Conservation (phyloP, 2,888 invertebrate genomes). For the Abscondita cerata region DNA sequence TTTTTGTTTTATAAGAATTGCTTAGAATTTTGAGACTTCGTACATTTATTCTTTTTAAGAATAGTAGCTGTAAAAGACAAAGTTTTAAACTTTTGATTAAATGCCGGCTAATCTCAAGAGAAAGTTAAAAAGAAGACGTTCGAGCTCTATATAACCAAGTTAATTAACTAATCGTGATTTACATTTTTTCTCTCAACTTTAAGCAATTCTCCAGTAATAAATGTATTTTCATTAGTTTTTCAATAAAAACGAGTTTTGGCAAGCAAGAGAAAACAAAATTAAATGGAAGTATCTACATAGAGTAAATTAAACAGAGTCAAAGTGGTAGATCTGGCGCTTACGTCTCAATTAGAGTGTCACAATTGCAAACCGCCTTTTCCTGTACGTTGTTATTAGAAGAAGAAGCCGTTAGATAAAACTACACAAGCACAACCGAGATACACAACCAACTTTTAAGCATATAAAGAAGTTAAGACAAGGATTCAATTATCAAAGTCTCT, state of each 20-base stretch:
- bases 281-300: constrained; percentile 16
- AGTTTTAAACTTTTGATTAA: constrained; percentile 11
- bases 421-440: background rate
- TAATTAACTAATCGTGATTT: constrained; percentile 1
- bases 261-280: background rate
- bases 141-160: constrained; percentile 8
- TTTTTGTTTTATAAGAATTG: background rate
- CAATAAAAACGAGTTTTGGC: background rate
- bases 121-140: constrained; percentile 6
- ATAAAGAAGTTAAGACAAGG: constrained; percentile 19
- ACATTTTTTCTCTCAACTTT: constrained; percentile 4
- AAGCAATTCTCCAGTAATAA: background rate
- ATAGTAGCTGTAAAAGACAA: too few relatives aligned
- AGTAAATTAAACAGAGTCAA: constrained; percentile 15
- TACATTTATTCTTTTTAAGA: too few relatives aligned
- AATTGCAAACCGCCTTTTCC: constrained; percentile 3
- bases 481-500: constrained; percentile 40
- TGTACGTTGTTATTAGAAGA: background rate
- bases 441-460: constrained; percentile 1
- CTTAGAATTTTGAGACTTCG: constrained; percentile 1
- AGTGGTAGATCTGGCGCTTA: constrained; percentile 15
- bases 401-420: background rate
- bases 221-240: background rate
- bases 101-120: background rate
- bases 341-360: constrained; percentile 19